phyloP scores from a whole-genome alignment of 2,888 invertebrate species.

The Chymomyza caudatula region DNA sequence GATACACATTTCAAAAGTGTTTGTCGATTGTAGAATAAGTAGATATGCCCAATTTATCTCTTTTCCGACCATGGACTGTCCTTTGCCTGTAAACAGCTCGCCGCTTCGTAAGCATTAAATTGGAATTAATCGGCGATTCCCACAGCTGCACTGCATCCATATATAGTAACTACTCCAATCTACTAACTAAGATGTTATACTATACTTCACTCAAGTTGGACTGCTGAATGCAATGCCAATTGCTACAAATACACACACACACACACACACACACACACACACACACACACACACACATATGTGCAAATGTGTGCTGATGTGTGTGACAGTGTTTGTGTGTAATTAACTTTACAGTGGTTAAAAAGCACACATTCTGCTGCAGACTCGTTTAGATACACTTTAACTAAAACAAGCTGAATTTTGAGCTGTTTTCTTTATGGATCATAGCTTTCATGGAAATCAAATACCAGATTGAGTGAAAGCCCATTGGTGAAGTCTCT shows the following conservation, averaged over 20 bases:
- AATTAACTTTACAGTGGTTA: background rate
- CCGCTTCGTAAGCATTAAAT: constrained; percentile 66
- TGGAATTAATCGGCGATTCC: constrained; percentile 56
- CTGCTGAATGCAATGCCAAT: constrained; percentile 69
- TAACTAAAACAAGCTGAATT: background rate
- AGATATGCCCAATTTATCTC: too few relatives aligned
- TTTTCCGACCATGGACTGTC: too few relatives aligned
- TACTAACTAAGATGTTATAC: constrained; percentile 4
- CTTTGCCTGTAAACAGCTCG: too few relatives aligned
- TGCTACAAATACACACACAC: constrained; percentile 41
- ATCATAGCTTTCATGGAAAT: background rate
- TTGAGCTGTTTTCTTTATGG: background rate
- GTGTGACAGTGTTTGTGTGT: background rate
- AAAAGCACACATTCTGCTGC: background rate
- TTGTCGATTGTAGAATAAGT: too few relatives aligned
- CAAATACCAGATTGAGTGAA: too few relatives aligned
- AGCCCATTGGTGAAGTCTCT: too few relatives aligned
- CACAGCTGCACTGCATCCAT: constrained; percentile 12
- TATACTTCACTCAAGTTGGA: constrained; percentile 62
- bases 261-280: constrained; percentile 25
- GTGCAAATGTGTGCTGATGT: background rate
- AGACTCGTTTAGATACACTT: background rate
- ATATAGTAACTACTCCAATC: constrained; percentile 36
- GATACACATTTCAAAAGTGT: too few relatives aligned
- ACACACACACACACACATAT: background rate